Evolutionary conservation across 2,113 vertebrate genomes (phyloP), one percentile per base, ranked within the genome.

Genomic region (Cygnus atratus): DNA sequence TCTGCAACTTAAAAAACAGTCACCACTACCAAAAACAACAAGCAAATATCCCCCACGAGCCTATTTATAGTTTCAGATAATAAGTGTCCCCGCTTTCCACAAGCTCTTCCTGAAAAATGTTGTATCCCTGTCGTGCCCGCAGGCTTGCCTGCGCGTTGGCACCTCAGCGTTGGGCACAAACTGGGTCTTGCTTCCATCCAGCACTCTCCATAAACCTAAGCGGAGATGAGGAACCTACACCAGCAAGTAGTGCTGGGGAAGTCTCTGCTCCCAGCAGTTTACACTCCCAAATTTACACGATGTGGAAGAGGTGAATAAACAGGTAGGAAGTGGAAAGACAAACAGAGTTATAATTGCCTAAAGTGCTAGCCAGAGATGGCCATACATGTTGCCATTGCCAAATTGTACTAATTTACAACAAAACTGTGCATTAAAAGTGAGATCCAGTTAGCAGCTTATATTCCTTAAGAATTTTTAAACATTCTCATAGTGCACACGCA

Each of bases 131-230:
- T 11, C 1, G 11, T 74, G 52, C 55, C 68, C 59, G 10, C 3
- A 2, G 71, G 62, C 63, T 81, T 11, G 33, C 54, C 37, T 48
- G 74, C 1, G 0, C 16, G 46, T 31, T 0, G 5, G 80, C 5
- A 52, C 11, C 33, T 7, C 19, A 44, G 20, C 0, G 0, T 17
- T 1, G 0, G 2, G 12, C 15, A 28, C 29, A 57, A 58, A 31
- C 33, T 31, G 21, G 46, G 4, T 13, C 13, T 3, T 48, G 14
- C 31, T 85, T 70, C 59, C 31, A 55, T 35, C 11, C 91, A 0
- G 0, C 12, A 26, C 11, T 10, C 39, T 13, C 44, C 72, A 8
- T 28, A 24, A 39, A 44, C 39, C 44, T 54, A n/a, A 16, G 3
- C 0, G 0, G 62, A 65, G 26, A 10, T 31, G 31, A 78, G 25